Conservation (phyloP, 2,113 vertebrate genomes). For the Mastomys coucha region DNA sequence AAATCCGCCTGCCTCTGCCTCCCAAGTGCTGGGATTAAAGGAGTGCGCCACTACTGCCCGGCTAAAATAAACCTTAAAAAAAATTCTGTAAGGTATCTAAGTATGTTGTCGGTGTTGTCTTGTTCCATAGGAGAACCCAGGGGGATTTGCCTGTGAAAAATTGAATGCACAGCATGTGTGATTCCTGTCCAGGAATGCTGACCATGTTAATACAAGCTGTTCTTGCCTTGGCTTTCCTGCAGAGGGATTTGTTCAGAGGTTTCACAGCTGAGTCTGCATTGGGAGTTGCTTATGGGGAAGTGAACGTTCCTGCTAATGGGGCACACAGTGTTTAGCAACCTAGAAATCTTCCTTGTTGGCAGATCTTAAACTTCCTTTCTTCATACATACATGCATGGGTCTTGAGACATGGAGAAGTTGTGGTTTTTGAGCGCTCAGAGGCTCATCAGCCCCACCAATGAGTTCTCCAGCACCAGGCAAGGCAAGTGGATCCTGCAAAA, state of each 20-base stretch:
- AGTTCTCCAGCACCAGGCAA: constrained; percentile 45
- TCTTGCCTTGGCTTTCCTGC: constrained; percentile 23
- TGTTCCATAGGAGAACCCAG: background rate
- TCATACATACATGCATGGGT: constrained; percentile 32
- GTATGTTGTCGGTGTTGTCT: background rate
- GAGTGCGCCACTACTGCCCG: too few species aligned
- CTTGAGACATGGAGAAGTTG: constrained; percentile 57
- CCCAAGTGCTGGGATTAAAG: too few species aligned
- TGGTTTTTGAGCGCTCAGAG: constrained; percentile 66
- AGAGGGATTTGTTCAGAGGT: constrained; percentile 38
- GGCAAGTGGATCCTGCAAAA: constrained; percentile 11
- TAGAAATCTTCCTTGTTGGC: constrained; percentile 71
- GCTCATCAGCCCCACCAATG: background rate
- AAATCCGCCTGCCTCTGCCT: too few species aligned
- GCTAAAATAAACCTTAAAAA: too few species aligned
- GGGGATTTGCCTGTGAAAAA: constrained; percentile 57
- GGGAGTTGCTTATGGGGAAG: constrained; percentile 61
- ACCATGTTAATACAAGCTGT: background rate
- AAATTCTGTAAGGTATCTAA: constrained; percentile 29
- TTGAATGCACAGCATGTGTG: constrained; percentile 54
- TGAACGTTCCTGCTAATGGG: constrained; percentile 58
- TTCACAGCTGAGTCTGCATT: constrained; percentile 58
- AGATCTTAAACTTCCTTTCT: constrained; percentile 71
- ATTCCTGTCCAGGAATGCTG: background rate
- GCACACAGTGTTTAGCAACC: constrained; percentile 60